These are phyloP conservation scores for Planiliza haematocheilus DNA, from an alignment of 2,113 vertebrate species.

Conservation along the genomic window DNA sequence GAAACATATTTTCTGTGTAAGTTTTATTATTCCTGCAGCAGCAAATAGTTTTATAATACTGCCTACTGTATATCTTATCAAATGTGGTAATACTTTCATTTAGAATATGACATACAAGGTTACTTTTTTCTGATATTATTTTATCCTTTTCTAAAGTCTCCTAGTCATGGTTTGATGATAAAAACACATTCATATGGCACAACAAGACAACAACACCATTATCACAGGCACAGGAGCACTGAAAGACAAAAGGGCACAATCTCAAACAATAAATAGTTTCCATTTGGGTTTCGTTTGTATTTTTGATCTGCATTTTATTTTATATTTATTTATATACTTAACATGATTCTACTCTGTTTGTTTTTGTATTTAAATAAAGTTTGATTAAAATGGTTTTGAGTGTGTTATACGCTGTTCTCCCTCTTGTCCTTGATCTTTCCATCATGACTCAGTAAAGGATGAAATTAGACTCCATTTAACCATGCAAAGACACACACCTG, in stretches of 20 bases:
- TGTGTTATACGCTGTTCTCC: not conserved
- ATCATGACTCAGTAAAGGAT: constrained; percentile 38
- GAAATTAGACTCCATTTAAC: constrained; percentile 66
- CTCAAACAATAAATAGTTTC: constrained; percentile 5
- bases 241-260: not conserved
- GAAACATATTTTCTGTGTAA: no score
- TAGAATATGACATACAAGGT: no score
- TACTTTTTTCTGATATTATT: not conserved
- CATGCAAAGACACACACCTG: constrained; percentile 60
- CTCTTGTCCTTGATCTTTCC: constrained; percentile 38
- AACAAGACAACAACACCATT: not conserved
- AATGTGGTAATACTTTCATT: not conserved
- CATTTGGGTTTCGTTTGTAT: not conserved
- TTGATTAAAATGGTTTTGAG: not conserved
- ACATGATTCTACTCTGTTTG: not conserved
- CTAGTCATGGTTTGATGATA: not conserved
- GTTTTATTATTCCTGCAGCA: not conserved
- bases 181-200: not conserved
- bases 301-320: not conserved
- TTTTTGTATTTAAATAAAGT: not conserved
- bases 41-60: not conserved
- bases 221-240: not conserved
- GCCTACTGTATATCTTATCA: not conserved
- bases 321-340: not conserved
- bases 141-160: not conserved